Evolutionary conservation across 2,888 invertebrate species (phyloP), one percentile per base, ranked within the genome.

Genomic region (Cephonodes hylas): DNA sequence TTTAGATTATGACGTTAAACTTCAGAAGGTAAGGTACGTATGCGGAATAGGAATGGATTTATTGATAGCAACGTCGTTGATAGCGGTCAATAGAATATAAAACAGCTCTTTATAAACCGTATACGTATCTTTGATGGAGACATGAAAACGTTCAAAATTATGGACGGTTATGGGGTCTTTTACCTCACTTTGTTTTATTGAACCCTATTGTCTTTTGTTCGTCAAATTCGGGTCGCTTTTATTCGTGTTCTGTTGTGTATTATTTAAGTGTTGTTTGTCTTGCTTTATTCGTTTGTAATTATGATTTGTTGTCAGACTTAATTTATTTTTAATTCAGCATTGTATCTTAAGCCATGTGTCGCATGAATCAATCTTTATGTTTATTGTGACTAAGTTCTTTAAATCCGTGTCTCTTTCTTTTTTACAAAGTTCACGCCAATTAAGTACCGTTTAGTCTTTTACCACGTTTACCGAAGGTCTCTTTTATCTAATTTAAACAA

Each of bases 11-110:
- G 72, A 76, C 75, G 72, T 74, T 72, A 67, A 72, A 67, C 66
- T 71, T 64, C 64, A 69, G 67, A 66, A 70, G 69, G 66, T 66
- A 66, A 46, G 44, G 42, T 73, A 81, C 83, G 83, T 72, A 75
- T 60, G 66, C 72, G 53, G 84, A 83, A 77, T 85, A 63, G 70
- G 73, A 84, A 85, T 84, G 68, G 77, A 67, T 75, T 80, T 79
- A 76, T 80, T 79, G 78, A 77, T 77, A 76, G 74, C 73, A 69
- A 66, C 64, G 75, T 75, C 78, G 73, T 70, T 38, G 48, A 53
- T 60, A 71, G 72, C 68, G 75, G 66, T 68, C 72, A 63, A 71
- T 73, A 63, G 81, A 79, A 78, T 83, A 76, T 73, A 70, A 77
- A 80, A 71, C 61, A 72, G 66, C 58, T 63, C 69, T 73, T 72